Base-by-base conservation (phyloP, 1,140 invertebrate species). In the Drosophila ambigua region DNA sequence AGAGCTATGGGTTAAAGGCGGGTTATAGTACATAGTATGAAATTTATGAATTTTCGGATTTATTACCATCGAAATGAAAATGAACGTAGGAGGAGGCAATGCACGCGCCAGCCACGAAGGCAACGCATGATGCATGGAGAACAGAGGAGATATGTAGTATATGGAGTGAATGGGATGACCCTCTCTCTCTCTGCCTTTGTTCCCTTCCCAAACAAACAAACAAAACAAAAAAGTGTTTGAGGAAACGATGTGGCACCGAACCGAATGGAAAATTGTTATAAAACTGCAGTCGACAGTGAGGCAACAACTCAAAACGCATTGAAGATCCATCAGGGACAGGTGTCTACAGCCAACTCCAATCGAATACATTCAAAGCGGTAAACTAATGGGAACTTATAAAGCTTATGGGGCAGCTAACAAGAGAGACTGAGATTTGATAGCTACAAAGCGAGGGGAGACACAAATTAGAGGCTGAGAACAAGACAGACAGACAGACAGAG, bases 21-120 rank as follows among this genome's bases (percentile, higher is more conserved):
- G 13, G 8, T 13, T 8, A 15, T 15, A 6, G 5, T 24, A 5
- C 9, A 13, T 0, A 16, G 20, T 20, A 20, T 58, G 64, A 20
- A 49, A 69, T 69, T 69, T 50, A 69, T 69, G 52, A 49, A 50
- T 69, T 69, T 50, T 43, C 68, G 64, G 16, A 58, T 69, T 69
- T 69, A 69, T 69, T 45, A 23, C 45, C 66, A 44, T 58, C 45
- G 20, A 55, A 69, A 69, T 58, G 65, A 66, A 73, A 50, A 67
- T 69, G 72, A 63, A 7, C 7, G 44, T 4, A 26, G 44, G 23
- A 26, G 48, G 39, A 65, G 67, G 62, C 60, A 46, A 66, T 68
- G 81, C 81, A 84, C 78, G 77, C 82, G 74, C 63, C 66, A 66
- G 26, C 13, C 82, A 87, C 69, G 82, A 65, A 45, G 59, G 44